phyloP scores from a whole-genome alignment of 1,140 invertebrate genomes.

The Dendrolimus punctatus region DNA sequence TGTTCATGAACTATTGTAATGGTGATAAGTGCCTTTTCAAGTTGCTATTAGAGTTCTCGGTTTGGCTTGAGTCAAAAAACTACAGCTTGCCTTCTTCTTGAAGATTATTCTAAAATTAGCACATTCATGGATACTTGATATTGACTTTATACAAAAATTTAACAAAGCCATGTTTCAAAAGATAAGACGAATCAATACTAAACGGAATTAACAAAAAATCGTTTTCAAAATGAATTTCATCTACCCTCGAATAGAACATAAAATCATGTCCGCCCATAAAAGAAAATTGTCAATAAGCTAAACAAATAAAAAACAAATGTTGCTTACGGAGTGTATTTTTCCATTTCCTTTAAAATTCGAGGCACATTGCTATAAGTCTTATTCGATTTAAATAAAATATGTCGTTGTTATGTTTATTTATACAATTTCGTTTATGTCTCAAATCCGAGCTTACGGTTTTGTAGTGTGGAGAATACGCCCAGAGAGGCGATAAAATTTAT shows the following conservation, averaged over 20 bases:
- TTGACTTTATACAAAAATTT: too few species aligned
- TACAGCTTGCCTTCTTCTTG: too few species aligned
- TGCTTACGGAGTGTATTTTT: background rate
- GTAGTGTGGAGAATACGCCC: slow-evolving; percentile 53
- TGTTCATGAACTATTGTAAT: too few species aligned
- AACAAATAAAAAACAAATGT: background rate
- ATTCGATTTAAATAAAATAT: slow-evolving; percentile 38
- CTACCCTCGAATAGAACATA: too few species aligned
- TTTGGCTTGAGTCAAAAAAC: too few species aligned
- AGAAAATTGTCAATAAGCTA: background rate
- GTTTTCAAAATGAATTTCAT: too few species aligned
- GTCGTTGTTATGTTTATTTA: slow-evolving; percentile 2
- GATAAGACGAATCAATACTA: too few species aligned
- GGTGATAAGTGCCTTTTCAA: too few species aligned
- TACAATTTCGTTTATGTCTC: slow-evolving; percentile 37
- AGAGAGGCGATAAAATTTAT: slow-evolving; percentile 65
- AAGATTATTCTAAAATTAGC: too few species aligned
- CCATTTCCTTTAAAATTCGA: slow-evolving; percentile 4
- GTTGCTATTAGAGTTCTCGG: too few species aligned
- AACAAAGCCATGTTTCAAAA: too few species aligned
- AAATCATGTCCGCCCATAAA: background rate
- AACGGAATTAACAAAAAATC: background rate
- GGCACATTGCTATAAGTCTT: slow-evolving; percentile 18
- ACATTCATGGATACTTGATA: too few species aligned
- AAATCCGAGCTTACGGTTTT: slow-evolving; percentile 56